phyloP scores from a whole-genome alignment of 1,140 invertebrate species.

The Bombyx mandarina region DNA sequence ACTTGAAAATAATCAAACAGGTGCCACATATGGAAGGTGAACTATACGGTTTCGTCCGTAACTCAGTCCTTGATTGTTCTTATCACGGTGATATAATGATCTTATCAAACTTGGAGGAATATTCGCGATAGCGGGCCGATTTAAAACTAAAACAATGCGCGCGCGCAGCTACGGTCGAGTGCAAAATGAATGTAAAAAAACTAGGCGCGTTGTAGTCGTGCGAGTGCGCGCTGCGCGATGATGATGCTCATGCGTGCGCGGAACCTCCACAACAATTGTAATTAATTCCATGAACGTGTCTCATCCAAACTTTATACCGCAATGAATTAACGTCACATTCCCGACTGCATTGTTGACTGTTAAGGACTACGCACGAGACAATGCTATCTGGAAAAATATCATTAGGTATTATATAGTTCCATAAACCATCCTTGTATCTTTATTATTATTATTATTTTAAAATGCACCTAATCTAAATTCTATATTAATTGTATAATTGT shows the following conservation, averaged over 20 bases:
- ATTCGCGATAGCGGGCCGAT: conserved; percentile 43
- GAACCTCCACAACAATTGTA: conserved; percentile 17
- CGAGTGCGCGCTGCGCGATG: conserved; percentile 8
- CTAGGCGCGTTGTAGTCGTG: conserved; percentile 27
- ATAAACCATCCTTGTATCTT: too few species aligned
- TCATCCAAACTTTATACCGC: conserved; percentile 27
- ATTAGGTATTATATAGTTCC: too few species aligned
- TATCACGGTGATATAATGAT: conserved; percentile 66
- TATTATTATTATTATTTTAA: too few species aligned
- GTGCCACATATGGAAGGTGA: background rate
- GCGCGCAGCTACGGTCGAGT: conserved; percentile 44
- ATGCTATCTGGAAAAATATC: background rate
- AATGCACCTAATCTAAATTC: too few species aligned
- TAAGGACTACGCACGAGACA: conserved; percentile 11
- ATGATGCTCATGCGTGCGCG: conserved; percentile 4
- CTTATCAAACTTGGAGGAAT: conserved; percentile 58
- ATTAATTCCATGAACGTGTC: conserved; percentile 54
- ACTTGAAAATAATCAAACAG: conserved; percentile 16
- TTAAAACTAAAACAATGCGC: conserved; percentile 45
- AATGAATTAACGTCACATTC: conserved; percentile 26
- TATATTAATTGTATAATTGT: too few species aligned
- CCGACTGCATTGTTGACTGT: conserved; percentile 16
- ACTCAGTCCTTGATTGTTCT: conserved; percentile 42
- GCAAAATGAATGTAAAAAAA: conserved; percentile 32
- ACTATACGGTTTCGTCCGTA: conserved; percentile 3